Base-by-base conservation (phyloP, 1,140 invertebrate genomes). In the Streblospio benedicti region DNA sequence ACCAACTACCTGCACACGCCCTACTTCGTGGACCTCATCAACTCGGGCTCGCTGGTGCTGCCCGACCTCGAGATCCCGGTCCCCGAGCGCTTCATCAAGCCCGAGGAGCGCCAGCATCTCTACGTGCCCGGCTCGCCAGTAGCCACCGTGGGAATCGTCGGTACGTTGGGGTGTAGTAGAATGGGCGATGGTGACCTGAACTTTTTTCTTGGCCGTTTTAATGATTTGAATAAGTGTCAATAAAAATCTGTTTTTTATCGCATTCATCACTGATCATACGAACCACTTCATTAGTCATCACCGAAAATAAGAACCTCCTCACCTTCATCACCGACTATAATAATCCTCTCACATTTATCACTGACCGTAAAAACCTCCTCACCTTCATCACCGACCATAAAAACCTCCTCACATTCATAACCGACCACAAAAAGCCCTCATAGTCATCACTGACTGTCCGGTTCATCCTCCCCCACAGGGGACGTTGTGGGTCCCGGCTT, bases 21-120 rank as follows among this genome's bases (percentile, higher is more conserved):
- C 0, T 84, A 93, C 6, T 76, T 97, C 0, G 77, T 97, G 0
- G 93, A 97, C 81, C 79, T 97, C 9, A 93, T 90, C 57, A 94
- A 89, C 73, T 85, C 90, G 14, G 90, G 90, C 5, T 93, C 91
- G 70, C 85, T 92, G 2, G 87, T 93, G 74, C 90, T 95, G 72
- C 92, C 95, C 67, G 93, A 95, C 71, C 86, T 97, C 83, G 91
- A 97, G 76, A 88, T 97, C 0, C 93, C 93, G 71, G 85, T 96
- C 3, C 94, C 93, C 0, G 89, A 93, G 71, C 89, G 87, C 0
- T 92, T 91, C 0, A 84, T 91, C 56, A 90, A 93, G 56, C 88
- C 92, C 0, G 93, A 94, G 68, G 86, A 90, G 60, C 84, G 88
- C 65, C 85, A 90, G 66, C 85, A 92, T 64, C 90, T 92, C 72